Conservation (phyloP, 37 sponge, comb jelly and placozoan species). For the Halisarca cf. caerulea region DNA sequence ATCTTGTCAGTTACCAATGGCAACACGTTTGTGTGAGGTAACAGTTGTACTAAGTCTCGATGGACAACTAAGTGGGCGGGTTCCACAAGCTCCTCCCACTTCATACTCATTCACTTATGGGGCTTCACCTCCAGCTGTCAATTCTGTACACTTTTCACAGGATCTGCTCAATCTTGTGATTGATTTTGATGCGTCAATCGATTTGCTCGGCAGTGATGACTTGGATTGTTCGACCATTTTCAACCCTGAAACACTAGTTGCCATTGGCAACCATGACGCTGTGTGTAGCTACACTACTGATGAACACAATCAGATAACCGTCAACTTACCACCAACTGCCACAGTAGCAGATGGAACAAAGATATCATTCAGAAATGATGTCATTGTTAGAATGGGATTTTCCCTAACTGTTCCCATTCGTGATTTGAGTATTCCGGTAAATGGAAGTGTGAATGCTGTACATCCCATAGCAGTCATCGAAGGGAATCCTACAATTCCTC, state of each 20-base stretch:
- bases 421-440: slow-evolving; percentile 28
- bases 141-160: slow-evolving; percentile 46
- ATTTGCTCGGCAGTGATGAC: background rate
- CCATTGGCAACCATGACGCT: slow-evolving; percentile 47
- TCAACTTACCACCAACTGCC: slow-evolving; percentile 52
- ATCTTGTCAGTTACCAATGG: slow-evolving; percentile 63
- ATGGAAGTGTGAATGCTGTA: slow-evolving; percentile 12
- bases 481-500: slow-evolving; percentile 58
- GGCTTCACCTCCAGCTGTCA: slow-evolving; percentile 36
- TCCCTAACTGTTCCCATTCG: slow-evolving; percentile 33
- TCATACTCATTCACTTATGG: slow-evolving; percentile 32
- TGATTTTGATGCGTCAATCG: slow-evolving; percentile 55
- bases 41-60: slow-evolving; percentile 54
- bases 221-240: slow-evolving; percentile 43
- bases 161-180: slow-evolving; percentile 49
- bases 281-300: slow-evolving; percentile 34
- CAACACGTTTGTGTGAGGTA: slow-evolving; percentile 61
- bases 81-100: background rate
- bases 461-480: slow-evolving; percentile 54
- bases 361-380: slow-evolving; percentile 41
- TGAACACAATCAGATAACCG: slow-evolving; percentile 5
- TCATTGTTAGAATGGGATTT: slow-evolving; percentile 14
- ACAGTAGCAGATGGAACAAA: slow-evolving; percentile 28
- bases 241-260: slow-evolving; percentile 6
- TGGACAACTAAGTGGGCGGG: slow-evolving; percentile 67